A percentile compares a stretch with the other conserved stretches of the same genome.
These are phyloP conservation scores for Caenorhabditis zanzibari DNA, from an alignment of 2,888 invertebrate genomes.

Conservation along the genomic window DNA sequence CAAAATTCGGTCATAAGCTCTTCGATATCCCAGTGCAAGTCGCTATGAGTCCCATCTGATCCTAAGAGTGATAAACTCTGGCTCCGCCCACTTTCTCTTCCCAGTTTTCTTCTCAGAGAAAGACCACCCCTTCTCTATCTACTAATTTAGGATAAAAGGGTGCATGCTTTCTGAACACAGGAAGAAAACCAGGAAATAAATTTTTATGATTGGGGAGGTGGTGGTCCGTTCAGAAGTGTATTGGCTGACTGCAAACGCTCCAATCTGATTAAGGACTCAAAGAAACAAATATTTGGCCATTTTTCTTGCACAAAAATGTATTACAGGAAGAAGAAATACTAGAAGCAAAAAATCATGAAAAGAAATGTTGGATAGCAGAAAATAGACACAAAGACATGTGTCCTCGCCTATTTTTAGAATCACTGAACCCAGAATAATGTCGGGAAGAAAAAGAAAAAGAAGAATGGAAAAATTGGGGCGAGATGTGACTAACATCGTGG, in stretches of 20 bases:
- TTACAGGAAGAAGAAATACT: constrained; percentile 4
- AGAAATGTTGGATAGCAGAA: constrained; percentile 14
- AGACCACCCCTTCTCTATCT: constrained; percentile 13
- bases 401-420: constrained; percentile 36
- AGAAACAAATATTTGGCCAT: neutral
- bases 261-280: constrained; percentile 35
- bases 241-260: neutral
- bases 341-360: constrained; percentile 19
- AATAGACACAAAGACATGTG: constrained; percentile 13
- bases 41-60: constrained; percentile 10
- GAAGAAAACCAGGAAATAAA: constrained; percentile 43
- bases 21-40: constrained; percentile 23
- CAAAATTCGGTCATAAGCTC: neutral
- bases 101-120: neutral
- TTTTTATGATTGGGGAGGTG: constrained; percentile 25
- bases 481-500: neutral
- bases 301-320: constrained; percentile 26
- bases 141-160: constrained; percentile 48
- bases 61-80: constrained; percentile 47
- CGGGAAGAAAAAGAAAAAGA: neutral
- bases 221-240: neutral
- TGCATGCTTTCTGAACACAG: constrained; percentile 19
- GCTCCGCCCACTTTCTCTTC: constrained; percentile 33
- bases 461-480: too few relatives aligned
- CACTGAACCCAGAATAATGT: constrained; percentile 34